phyloP scores from a whole-genome alignment of 2,113 vertebrate genomes.

The Planiliza haematocheilus region DNA sequence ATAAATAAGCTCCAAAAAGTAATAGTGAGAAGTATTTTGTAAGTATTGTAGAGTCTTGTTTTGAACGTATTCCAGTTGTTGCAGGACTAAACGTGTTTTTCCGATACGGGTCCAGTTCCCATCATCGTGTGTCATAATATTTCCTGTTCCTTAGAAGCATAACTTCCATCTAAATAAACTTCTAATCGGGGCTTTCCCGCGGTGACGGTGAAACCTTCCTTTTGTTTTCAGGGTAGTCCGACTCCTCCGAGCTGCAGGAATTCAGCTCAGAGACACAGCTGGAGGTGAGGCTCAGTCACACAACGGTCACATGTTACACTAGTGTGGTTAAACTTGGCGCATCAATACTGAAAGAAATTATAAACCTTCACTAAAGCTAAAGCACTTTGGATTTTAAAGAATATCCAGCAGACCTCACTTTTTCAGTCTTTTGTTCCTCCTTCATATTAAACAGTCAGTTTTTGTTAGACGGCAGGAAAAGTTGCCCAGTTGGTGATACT shows the following conservation, averaged over 20 bases:
- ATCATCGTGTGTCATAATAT: slow-evolving; percentile 1
- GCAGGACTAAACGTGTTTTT: background rate
- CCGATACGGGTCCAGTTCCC: slow-evolving; percentile 22
- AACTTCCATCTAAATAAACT: slow-evolving; percentile 6
- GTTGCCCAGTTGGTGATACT: background rate
- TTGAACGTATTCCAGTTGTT: slow-evolving; percentile 11
- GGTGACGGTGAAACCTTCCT: slow-evolving; percentile 12
- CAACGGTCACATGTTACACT: slow-evolving; percentile 5
- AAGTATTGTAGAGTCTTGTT: background rate
- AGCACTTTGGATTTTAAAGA: slow-evolving; percentile 13
- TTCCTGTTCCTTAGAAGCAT: slow-evolving; percentile 21
- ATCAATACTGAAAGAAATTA: background rate
- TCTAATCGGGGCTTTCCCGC: slow-evolving; percentile 23
- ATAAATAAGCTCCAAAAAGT: slow-evolving; percentile 17
- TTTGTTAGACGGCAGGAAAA: background rate
- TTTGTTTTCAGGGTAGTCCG: slow-evolving; percentile 51
- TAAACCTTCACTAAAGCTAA: slow-evolving; percentile 7
- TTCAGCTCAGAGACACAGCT: slow-evolving; percentile 23
- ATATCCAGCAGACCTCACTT: background rate
- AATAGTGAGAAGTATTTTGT: slow-evolving; percentile 25
- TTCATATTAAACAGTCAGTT: slow-evolving; percentile 9
- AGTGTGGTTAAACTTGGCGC: slow-evolving; percentile 10
- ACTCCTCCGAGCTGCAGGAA: slow-evolving; percentile 40
- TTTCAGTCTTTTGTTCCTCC: slow-evolving; percentile 50
- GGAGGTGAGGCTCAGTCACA: slow-evolving; percentile 38